Evolutionary conservation across 2,888 invertebrate species (phyloP), one percentile per base, ranked within the genome.

Genomic region (Biston betularia): DNA sequence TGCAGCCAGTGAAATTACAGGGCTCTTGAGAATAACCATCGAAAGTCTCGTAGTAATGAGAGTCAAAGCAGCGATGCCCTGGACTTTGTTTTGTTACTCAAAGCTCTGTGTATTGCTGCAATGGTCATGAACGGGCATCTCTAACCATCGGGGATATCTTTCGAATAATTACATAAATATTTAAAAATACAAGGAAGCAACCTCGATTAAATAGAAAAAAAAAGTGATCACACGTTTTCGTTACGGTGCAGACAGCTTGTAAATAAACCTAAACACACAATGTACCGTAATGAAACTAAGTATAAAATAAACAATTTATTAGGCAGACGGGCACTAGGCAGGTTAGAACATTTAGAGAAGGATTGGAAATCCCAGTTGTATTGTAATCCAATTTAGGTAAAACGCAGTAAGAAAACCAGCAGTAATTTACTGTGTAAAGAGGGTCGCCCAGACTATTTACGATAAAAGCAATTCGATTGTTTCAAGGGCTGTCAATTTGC

Each of bases 401-500:
- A 49, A 58, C 58, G 58, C 33, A 7, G 49, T 42, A 33, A 24
- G 42, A 11, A 49, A 49, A 14, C 10, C 24, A 24, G 15, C 35
- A 59, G 33, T 46, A 44, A 52, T 8, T 58, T 24, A 48, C 8
- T 58, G 12, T 15, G 40, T 40, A 50, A 67, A 65, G 52, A 63
- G 63, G 54, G 6, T 9, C 24, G 55, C 66, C 66, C 49, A 56
- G 9, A 49, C 38, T 63, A 49, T 66, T 69, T 69, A 70, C 61
- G 49, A 56, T 55, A 63, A 74, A 73, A 73, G 52, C 57, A 73
- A 72, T 76, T 75, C 40, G 58, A 45, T 35, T 49, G 57, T 33
- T 55, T 35, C 52, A 42, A 69, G 66, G 65, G 62, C 45, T 46
- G 35, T 49, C 70, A 75, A 75, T 75, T 73, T 38, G 44, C 52